Evolutionary conservation across 2,888 invertebrate genomes (phyloP).

Genomic region (Rotaria magnacalcarata): DNA sequence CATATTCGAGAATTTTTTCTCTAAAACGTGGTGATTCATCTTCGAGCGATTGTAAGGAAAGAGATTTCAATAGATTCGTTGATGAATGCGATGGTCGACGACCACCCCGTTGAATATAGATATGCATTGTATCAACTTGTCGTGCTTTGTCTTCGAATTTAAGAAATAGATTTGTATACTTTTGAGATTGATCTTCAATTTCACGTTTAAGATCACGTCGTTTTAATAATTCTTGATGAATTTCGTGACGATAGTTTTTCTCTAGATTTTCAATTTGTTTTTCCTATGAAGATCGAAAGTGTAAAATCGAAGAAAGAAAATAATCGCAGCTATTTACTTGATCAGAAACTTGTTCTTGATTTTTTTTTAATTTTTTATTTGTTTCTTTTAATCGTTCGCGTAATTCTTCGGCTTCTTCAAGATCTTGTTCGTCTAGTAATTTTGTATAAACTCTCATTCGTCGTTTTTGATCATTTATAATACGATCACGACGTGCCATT

Average conservation of each 20-base stretch:
- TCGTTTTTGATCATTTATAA: neutral
- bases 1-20: neutral
- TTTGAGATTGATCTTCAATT: neutral
- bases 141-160: neutral
- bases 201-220: neutral
- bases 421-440: neutral
- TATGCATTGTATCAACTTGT: neutral
- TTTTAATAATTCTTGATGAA: neutral
- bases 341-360: neutral
- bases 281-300: neutral
- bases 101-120: neutral
- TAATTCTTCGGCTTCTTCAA: neutral
- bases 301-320: neutral
- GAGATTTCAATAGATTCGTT: neutral
- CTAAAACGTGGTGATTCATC: neutral
- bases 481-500: neutral
- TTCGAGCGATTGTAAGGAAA: neutral
- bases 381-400: neutral
- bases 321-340: neutral
- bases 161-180: neutral
- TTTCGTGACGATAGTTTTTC: neutral
- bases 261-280: neutral
- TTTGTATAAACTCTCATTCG: neutral
- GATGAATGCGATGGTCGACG: neutral
- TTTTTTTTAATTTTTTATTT: neutral